Evolutionary conservation across 2,113 vertebrate species (phyloP), one percentile per base, ranked within the genome.

Genomic region (Eidolon helvum): DNA sequence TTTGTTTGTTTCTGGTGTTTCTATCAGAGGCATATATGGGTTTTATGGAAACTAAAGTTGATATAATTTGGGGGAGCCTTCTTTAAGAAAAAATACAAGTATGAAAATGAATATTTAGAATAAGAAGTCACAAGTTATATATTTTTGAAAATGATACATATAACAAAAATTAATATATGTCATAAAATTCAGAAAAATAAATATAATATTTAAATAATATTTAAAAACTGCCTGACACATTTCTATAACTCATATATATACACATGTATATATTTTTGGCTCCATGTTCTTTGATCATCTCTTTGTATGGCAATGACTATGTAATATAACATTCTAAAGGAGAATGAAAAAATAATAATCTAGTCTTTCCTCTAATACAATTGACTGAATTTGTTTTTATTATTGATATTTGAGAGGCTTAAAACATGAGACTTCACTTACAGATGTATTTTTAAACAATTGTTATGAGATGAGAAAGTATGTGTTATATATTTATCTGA

Each of bases 321-420:
- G 9, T 45, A 85, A 88, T 55, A 45, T 40, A 72, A 79, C 10
- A 38, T 87, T 96, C 85, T 61, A 66, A 68, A 91, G 40, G 19
- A 77, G 24, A 96, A 68, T 69, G 15, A 55, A 95, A 90, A 55
- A 95, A 90, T n/a, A 79, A 87, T 86, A 43, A 83, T 72, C 38
- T 69, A 85, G 10, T 45, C 9, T 88, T 80, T 91, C n/a, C 11
- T 83, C 15, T 93, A 59, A 77, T 22, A 90, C 3, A 89, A 10
- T n/a, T 77, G 50, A 82, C 38, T 82, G 75, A 5, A 74, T 86
- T 92, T 75, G 1, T 43, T 84, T 94, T 91, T 90, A 82, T 77
- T 89, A 45, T 65, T 65, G 5, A 53, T 72, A 75, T 4, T 35
- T 71, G 11, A 5, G 28, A 77, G 18, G 2, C 12, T 66, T 86